Evolutionary conservation across 2,113 vertebrate species (phyloP).

Genomic region (Pygoscelis antarcticus): DNA sequence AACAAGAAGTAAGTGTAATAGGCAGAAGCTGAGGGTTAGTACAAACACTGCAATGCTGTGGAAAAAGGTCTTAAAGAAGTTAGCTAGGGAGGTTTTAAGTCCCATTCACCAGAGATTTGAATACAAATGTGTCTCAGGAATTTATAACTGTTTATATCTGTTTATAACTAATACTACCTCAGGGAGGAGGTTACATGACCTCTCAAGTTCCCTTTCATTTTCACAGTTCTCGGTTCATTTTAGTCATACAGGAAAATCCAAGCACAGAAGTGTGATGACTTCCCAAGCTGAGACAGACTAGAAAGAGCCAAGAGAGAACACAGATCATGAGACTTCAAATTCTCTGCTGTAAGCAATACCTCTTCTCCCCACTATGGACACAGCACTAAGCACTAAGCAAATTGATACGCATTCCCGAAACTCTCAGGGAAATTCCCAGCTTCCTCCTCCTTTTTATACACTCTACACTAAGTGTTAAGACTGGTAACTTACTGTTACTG

Average conservation of each 20-base stretch:
- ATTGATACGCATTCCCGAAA: neutral
- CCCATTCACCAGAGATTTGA: neutral
- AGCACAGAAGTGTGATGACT: neutral
- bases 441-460: neutral
- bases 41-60: neutral
- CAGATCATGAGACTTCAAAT: neutral
- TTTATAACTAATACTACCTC: neutral
- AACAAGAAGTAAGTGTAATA: neutral
- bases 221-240: neutral
- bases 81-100: neutral
- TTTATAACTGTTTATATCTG: neutral
- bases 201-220: constrained; percentile 14
- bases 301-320: neutral
- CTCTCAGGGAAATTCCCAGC: neutral
- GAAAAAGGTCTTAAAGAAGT: neutral
- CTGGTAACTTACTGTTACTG: neutral
- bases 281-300: neutral
- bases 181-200: neutral
- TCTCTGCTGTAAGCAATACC: neutral
- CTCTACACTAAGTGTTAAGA: neutral
- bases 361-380: neutral
- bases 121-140: neutral
- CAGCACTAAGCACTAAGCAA: neutral
- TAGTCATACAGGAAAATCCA: neutral
- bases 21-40: neutral